phyloP scores from a whole-genome alignment of 2,797 vertebrate genomes.

The Atherinosoma microstoma region DNA sequence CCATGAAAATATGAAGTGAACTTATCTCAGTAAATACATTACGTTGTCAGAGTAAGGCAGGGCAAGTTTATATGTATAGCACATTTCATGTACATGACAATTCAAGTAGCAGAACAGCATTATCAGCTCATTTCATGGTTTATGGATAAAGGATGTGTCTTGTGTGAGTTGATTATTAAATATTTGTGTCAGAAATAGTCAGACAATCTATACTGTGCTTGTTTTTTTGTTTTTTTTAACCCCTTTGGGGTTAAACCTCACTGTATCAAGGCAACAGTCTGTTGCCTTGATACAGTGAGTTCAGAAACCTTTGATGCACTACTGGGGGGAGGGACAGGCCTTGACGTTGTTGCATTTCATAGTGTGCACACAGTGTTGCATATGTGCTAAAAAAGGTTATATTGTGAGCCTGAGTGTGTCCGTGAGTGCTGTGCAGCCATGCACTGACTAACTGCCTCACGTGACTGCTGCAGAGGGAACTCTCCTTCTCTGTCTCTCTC shows the following conservation, averaged over 20 bases:
- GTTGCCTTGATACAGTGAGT: slow-evolving; percentile 11
- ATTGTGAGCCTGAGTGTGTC: slow-evolving; percentile 12
- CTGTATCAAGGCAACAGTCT: no score
- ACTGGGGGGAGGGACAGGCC: slow-evolving; percentile 6
- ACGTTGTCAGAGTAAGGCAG: no score
- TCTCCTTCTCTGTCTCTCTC: not conserved
- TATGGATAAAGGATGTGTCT: not conserved
- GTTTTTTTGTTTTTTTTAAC: not conserved
- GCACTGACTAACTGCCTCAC: slow-evolving; percentile 43
- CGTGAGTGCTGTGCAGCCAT: slow-evolving; percentile 42
- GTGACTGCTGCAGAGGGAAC: slow-evolving; percentile 36
- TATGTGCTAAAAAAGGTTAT: slow-evolving; percentile 36
- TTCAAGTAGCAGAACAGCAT: not conserved
- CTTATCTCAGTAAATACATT: no score
- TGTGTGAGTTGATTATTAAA: not conserved
- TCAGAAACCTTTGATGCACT: slow-evolving; percentile 18
- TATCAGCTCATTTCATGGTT: not conserved
- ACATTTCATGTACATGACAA: no score
- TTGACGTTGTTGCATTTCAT: slow-evolving; percentile 25
- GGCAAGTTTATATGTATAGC: no score
- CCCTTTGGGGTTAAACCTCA: no score
- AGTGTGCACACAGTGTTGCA: slow-evolving; percentile 24
- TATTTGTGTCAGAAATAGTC: not conserved
- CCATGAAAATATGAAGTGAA: not conserved
- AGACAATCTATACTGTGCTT: not conserved